phyloP scores from a whole-genome alignment of 92 coral and sea anemone genomes.

The Nematostella vectensis region DNA sequence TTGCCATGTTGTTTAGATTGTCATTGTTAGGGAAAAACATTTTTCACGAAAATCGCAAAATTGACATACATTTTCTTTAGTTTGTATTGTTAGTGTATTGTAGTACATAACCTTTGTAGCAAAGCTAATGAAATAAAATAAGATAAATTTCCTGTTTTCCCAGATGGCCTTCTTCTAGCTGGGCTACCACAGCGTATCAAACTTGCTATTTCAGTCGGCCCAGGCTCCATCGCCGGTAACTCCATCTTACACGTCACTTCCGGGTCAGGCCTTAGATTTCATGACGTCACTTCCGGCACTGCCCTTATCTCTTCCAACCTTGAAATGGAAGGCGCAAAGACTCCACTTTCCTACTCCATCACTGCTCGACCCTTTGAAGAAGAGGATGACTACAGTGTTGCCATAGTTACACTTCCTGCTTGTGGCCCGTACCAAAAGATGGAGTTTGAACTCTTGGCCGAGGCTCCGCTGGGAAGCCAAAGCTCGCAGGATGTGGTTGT shows the following conservation, averaged over 20 bases:
- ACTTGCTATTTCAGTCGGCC: slow-evolving; percentile 68
- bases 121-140: too few relatives aligned
- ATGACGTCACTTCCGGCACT: slow-evolving; percentile 42
- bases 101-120: too few relatives aligned
- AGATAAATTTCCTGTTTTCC: too few relatives aligned
- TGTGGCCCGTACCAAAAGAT: slow-evolving; percentile 67
- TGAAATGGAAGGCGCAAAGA: slow-evolving; percentile 40
- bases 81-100: too few relatives aligned
- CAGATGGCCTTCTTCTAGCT: slow-evolving; percentile 55
- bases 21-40: too few relatives aligned
- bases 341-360: slow-evolving; percentile 3
- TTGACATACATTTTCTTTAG: too few relatives aligned
- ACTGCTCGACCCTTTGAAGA: slow-evolving; percentile 32
- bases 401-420: slow-evolving; percentile 65
- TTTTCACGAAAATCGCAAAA: too few relatives aligned
- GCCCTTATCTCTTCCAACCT: slow-evolving; percentile 61
- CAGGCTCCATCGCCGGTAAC: slow-evolving; percentile 78
- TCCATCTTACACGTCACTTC: slow-evolving; percentile 69
- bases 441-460: slow-evolving; percentile 48
- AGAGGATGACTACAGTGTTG: slow-evolving; percentile 39
- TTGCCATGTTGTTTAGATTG: too few relatives aligned
- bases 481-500: slow-evolving; percentile 45
- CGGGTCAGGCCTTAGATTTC: slow-evolving; percentile 52
- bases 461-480: slow-evolving; percentile 58
- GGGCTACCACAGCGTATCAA: slow-evolving; percentile 68